A percentile compares a stretch with the other conserved stretches of the same genome.
Conservation (phyloP, 2,888 invertebrate species). For the Drosophila meridionalis region DNA sequence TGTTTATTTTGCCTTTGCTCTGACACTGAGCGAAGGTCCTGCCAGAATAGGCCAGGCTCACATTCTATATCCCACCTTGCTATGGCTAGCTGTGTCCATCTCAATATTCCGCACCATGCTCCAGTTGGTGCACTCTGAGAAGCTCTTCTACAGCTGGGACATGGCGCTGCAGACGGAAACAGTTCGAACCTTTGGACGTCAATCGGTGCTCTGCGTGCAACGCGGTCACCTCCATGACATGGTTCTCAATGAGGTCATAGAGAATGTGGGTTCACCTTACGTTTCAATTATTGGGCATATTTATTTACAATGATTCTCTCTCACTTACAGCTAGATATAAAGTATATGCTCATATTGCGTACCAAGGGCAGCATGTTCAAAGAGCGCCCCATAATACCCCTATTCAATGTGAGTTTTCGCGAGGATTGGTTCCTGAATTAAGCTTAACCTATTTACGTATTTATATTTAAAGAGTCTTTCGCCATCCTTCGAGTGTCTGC, state of each 20-base stretch:
- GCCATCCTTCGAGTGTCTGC: slow-evolving; percentile 84
- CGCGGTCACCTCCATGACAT: slow-evolving; percentile 82
- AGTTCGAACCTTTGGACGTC: slow-evolving; percentile 76
- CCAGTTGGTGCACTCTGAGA: slow-evolving; percentile 73
- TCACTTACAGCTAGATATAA: slow-evolving; percentile 83
- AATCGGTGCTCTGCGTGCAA: slow-evolving; percentile 81
- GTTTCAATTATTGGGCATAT: neutral
- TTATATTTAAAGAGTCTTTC: slow-evolving; percentile 76
- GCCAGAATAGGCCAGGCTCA: slow-evolving; percentile 30
- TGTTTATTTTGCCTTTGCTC: slow-evolving; percentile 41
- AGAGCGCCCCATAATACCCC: slow-evolving; percentile 82
- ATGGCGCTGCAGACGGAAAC: slow-evolving; percentile 84
- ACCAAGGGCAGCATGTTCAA: slow-evolving; percentile 82
- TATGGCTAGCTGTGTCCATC: slow-evolving; percentile 36
- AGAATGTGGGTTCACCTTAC: slow-evolving; percentile 78
- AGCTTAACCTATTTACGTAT: neutral
- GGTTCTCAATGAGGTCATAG: slow-evolving; percentile 85
- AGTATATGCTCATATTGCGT: slow-evolving; percentile 84
- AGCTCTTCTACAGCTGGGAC: slow-evolving; percentile 74
- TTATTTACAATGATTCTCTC: slow-evolving; percentile 5
- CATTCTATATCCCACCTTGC: slow-evolving; percentile 46
- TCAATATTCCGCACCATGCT: slow-evolving; percentile 59
- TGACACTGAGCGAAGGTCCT: slow-evolving; percentile 4
- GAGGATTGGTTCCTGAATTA: neutral
- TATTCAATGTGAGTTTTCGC: slow-evolving; percentile 81